A percentile compares a stretch with the other conserved stretches of the same genome.
Conservation (phyloP, 2,797 vertebrate species). For the Iguana delicatissima region DNA sequence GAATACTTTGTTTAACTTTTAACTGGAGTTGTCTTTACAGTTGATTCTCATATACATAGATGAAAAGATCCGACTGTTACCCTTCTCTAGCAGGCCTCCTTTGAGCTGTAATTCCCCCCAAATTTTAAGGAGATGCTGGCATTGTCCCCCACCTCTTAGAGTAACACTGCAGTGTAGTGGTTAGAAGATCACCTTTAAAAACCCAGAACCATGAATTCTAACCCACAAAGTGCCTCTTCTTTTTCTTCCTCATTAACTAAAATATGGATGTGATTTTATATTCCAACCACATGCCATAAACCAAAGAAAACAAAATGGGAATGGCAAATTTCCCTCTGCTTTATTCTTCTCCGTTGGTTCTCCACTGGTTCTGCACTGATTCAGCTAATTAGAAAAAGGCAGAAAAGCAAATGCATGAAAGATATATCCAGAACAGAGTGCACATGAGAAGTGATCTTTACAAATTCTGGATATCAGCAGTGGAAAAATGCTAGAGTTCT, state of each 20-base stretch:
- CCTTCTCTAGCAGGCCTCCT: too few species aligned
- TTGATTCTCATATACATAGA: too few species aligned
- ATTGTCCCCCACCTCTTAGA: too few species aligned
- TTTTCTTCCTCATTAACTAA: neutral
- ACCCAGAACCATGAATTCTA: neutral
- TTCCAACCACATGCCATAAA: neutral
- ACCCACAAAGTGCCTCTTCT: neutral
- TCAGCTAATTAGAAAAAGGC: neutral
- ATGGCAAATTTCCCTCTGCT: neutral
- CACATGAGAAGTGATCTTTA: neutral
- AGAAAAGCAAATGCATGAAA: neutral
- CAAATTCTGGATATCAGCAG: neutral
- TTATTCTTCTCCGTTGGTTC: neutral
- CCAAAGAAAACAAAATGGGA: neutral
- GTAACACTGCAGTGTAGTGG: neutral
- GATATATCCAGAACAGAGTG: neutral
- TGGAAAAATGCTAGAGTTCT: neutral
- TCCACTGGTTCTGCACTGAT: neutral
- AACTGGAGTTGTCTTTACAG: too few species aligned
- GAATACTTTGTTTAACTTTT: too few species aligned
- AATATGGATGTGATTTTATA: neutral
- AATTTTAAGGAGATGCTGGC: too few species aligned
- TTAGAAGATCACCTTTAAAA: neutral
- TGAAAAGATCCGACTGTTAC: too few species aligned
- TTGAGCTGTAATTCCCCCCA: too few species aligned